Conservation (phyloP, 2,113 vertebrate species). For the Carollia perspicillata region DNA sequence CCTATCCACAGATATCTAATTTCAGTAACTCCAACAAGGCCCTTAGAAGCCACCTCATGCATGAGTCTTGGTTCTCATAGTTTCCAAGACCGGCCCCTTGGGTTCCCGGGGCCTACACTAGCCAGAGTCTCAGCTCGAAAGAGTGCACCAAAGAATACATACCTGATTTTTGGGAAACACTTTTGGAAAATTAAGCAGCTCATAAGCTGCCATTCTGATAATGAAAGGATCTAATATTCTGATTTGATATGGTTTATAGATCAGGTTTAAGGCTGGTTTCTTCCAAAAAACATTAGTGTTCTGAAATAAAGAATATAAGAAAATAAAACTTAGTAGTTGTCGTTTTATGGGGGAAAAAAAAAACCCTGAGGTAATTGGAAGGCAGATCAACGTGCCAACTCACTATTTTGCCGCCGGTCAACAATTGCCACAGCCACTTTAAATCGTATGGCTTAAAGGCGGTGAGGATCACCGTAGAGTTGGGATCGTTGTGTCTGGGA, state of each 20-base stretch:
- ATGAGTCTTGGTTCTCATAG: not conserved
- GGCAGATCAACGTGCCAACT: conserved; percentile 56
- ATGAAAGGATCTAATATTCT: conserved; percentile 85
- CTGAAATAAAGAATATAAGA: conserved; percentile 72
- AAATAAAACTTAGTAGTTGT: not conserved
- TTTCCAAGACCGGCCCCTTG: not conserved
- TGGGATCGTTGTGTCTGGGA: conserved; percentile 81
- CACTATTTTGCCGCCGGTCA: conserved; percentile 80
- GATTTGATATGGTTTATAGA: conserved; percentile 84
- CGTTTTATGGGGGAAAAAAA: not conserved
- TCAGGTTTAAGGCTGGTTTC: conserved; percentile 83
- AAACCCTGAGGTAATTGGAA: conserved; percentile 19
- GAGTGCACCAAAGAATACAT: conserved; percentile 36
- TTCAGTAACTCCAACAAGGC: not conserved
- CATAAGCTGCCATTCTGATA: conserved; percentile 81
- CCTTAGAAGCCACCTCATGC: not conserved
- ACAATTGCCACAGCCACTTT: conserved; percentile 83
- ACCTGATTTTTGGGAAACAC: conserved; percentile 83
- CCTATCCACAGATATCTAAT: not conserved
- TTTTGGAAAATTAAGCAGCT: conserved; percentile 83
- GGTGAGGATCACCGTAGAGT: conserved; percentile 80
- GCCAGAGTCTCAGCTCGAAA: not conserved
- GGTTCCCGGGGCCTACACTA: not conserved
- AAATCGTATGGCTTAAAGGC: conserved; percentile 85
- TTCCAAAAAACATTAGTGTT: conserved; percentile 84